Conservation (phyloP, 1,140 invertebrate species). For the Copidosoma floridanum region DNA sequence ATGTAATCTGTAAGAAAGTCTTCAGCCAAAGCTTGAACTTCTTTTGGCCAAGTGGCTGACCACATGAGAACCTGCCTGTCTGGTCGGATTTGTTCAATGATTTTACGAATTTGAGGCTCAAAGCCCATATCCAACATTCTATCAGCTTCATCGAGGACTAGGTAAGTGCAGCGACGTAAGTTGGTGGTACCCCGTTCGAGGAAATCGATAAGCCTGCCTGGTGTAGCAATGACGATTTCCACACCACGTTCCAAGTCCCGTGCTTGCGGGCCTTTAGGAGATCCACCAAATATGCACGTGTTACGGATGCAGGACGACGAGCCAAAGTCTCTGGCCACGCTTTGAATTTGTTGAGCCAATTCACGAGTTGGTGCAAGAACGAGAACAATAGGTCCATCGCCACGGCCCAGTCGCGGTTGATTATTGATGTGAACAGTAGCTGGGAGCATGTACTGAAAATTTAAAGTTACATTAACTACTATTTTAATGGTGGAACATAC, state of each 20-base stretch:
- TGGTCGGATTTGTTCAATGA: conserved; percentile 92
- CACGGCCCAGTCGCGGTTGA: conserved; percentile 67
- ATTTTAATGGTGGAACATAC: neutral
- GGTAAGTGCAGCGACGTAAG: conserved; percentile 85
- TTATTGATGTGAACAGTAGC: conserved; percentile 75
- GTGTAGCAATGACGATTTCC: conserved; percentile 93
- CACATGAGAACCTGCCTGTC: conserved; percentile 97
- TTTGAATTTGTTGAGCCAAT: conserved; percentile 95
- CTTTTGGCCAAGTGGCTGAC: conserved; percentile 99
- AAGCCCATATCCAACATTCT: conserved; percentile 95
- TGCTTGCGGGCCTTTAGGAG: conserved; percentile 91
- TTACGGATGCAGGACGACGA: conserved; percentile 78
- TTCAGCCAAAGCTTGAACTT: conserved; percentile 90
- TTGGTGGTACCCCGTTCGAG: conserved; percentile 90
- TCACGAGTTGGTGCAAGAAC: conserved; percentile 95
- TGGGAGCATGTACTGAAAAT: conserved; percentile 70
- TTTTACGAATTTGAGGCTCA: conserved; percentile 98
- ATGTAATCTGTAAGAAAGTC: conserved; percentile 91
- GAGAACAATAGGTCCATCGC: conserved; percentile 90
- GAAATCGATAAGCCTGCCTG: conserved; percentile 96
- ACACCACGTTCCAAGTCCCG: conserved; percentile 88
- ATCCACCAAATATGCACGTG: conserved; percentile 96
- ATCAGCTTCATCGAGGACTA: conserved; percentile 95
- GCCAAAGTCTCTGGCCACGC: conserved; percentile 90
- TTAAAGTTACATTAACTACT: conserved; percentile 5